phyloP scores from a whole-genome alignment of 2,113 vertebrate species.

The Elaphurus davidianus region DNA sequence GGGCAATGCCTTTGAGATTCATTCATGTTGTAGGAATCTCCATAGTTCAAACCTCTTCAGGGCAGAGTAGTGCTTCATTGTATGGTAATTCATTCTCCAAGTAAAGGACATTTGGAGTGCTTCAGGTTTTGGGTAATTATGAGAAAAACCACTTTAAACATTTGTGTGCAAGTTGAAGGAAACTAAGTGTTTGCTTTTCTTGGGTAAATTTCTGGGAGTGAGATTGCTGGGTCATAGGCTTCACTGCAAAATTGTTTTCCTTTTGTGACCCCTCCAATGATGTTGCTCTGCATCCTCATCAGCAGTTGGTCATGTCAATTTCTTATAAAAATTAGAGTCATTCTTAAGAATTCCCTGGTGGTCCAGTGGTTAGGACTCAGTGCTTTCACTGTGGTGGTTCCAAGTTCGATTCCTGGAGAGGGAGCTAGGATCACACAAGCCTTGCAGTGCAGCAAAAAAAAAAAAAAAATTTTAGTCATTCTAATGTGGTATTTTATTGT shows the following conservation, averaged over 20 bases:
- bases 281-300: neutral
- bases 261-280: rapidly evolving
- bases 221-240: neutral
- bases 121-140: neutral
- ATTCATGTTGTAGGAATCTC: neutral
- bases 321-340: neutral
- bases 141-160: neutral
- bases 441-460: neutral
- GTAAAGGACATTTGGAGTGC: neutral
- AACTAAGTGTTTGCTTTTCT: neutral
- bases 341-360: neutral
- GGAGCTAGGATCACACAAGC: neutral
- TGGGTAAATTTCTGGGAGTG: neutral
- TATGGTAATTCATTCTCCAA: neutral
- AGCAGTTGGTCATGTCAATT: neutral
- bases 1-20: neutral
- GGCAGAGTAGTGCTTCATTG: neutral
- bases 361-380: neutral
- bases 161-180: neutral
- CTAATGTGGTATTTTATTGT: neutral
- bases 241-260: neutral
- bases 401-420: neutral
- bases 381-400: neutral
- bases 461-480: neutral
- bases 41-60: neutral